A percentile compares a stretch with the other conserved stretches of the same genome.
Evolutionary conservation across 1,140 invertebrate genomes (phyloP).

Genomic region (Calephelis virginiensis): DNA sequence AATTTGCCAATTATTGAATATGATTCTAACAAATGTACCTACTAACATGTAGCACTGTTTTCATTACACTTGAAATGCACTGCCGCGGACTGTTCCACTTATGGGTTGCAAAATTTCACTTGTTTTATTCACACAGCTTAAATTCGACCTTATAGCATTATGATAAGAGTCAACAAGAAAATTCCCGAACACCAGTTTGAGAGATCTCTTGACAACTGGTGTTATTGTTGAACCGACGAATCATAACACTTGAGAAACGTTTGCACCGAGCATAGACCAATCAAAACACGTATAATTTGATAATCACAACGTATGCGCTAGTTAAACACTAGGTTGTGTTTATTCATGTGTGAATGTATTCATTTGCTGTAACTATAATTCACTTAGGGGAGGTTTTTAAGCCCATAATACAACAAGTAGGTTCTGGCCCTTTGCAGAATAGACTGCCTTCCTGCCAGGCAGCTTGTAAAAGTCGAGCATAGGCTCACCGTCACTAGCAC

Average conservation of each 20-base stretch:
- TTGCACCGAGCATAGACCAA: constrained; percentile 51
- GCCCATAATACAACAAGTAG: too few species aligned
- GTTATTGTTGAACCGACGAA: constrained; percentile 53
- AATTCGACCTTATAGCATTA: constrained; percentile 29
- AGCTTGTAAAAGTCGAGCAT: too few species aligned
- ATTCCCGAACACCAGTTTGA: constrained; percentile 35
- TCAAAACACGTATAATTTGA: constrained; percentile 68
- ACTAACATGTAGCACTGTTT: constrained; percentile 54
- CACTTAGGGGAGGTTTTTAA: too few species aligned
- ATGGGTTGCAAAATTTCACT: constrained; percentile 22
- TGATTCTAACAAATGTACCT: constrained; percentile 55
- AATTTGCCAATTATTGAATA: constrained; percentile 36
- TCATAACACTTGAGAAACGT: constrained; percentile 58
- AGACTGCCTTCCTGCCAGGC: too few species aligned
- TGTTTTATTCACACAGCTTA: background rate
- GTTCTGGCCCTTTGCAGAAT: too few species aligned
- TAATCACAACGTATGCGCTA: constrained; percentile 48
- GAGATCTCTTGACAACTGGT: constrained; percentile 66
- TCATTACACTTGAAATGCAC: constrained; percentile 60
- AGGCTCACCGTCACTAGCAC: too few species aligned
- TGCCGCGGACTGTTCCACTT: constrained; percentile 35
- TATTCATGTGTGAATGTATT: constrained; percentile 16
- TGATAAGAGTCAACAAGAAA: constrained; percentile 22
- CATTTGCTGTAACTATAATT: background rate
- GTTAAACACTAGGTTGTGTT: constrained; percentile 39